Percentiles rank a stretch among this genome's conserved stretches.
Evolutionary conservation across 2,113 vertebrate genomes (phyloP).

Genomic region (Callospermophilus lateralis): DNA sequence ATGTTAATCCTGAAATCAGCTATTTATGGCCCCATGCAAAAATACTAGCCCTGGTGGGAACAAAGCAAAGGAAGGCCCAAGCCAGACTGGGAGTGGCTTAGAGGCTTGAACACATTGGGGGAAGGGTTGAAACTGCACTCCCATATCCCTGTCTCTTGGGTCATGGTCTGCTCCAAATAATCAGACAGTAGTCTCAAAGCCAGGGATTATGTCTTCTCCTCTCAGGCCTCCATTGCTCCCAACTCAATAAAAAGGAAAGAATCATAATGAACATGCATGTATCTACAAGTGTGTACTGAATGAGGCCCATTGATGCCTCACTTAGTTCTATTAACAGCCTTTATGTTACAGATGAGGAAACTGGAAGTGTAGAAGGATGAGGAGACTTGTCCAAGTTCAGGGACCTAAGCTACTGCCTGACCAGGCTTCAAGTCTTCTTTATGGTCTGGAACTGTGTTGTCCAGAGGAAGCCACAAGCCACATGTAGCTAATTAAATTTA

Average conservation of each 20-base stretch:
- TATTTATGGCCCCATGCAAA: not conserved
- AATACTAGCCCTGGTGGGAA: not conserved
- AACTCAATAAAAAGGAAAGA: not conserved
- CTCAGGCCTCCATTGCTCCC: not conserved
- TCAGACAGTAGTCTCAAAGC: not conserved
- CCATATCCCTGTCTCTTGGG: not conserved
- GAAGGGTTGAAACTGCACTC: not conserved
- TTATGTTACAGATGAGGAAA: not conserved
- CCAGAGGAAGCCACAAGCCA: not conserved
- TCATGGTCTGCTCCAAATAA: not conserved
- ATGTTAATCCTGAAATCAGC: not conserved
- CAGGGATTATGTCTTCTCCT: not conserved
- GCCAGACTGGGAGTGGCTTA: not conserved
- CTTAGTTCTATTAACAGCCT: not conserved
- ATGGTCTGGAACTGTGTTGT: not conserved
- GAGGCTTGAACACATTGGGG: not conserved
- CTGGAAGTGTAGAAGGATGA: not conserved
- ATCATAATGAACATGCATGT: not conserved
- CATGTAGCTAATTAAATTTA: not conserved
- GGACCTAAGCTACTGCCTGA: not conserved
- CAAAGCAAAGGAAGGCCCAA: not conserved
- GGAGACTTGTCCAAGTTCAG: not conserved
- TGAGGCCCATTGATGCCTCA: not conserved
- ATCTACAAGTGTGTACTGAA: not conserved
- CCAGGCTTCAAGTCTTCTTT: not conserved